Evolutionary conservation across 2,888 invertebrate species (phyloP).

Genomic region (Latheticus oryzae): DNA sequence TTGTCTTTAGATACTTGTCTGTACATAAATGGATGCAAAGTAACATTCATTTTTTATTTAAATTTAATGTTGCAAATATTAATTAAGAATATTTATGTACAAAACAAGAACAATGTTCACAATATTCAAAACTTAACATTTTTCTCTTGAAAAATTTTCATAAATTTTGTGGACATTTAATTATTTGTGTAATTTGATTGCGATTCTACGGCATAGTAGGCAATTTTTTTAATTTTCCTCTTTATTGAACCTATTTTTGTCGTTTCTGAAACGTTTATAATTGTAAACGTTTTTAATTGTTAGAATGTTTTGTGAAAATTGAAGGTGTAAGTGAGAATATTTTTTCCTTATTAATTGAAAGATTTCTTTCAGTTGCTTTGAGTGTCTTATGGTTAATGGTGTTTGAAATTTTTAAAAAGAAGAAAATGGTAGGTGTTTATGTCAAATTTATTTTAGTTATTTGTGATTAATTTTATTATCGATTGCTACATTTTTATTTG

Average conservation of each 20-base stretch:
- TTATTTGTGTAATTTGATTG: constrained; percentile 28
- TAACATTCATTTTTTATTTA: too few relatives aligned
- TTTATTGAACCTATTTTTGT: constrained; percentile 29
- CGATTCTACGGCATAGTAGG: constrained; percentile 54
- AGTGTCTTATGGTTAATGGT: constrained; percentile 3
- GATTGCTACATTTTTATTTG: neutral
- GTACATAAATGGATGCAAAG: too few relatives aligned
- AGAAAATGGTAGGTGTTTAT: constrained; percentile 23
- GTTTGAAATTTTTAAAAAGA: neutral
- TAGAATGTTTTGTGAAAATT: constrained; percentile 6
- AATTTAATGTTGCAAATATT: too few relatives aligned
- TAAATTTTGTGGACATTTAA: constrained; percentile 24
- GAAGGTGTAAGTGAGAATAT: neutral
- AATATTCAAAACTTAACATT: constrained; percentile 11
- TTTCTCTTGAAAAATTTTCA: constrained; percentile 27
- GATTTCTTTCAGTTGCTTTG: constrained; percentile 20
- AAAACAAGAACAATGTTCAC: constrained; percentile 13
- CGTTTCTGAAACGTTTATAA: constrained; percentile 24
- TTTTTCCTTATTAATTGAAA: constrained; percentile 12
- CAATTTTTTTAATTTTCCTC: constrained; percentile 38
- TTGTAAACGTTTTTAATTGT: constrained; percentile 28
- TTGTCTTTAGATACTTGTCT: too few relatives aligned
- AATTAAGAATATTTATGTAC: constrained; percentile 20
- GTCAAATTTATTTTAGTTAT: neutral
- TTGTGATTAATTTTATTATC: constrained; percentile 6